phyloP scores from a whole-genome alignment of 2,797 vertebrate species.

The Platyrinchus mystaceus region DNA sequence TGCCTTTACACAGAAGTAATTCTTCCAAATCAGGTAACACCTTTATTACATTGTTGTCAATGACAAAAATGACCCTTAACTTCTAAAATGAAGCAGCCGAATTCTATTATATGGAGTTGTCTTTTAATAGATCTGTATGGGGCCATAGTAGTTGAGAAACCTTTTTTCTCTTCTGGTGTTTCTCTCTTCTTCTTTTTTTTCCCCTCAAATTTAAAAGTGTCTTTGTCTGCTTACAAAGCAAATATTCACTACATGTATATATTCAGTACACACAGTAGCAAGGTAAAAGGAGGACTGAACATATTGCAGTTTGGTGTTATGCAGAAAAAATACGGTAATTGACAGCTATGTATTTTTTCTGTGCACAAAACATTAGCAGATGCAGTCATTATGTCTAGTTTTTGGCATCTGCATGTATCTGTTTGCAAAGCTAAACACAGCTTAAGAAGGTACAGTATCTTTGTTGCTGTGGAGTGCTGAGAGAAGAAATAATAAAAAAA shows the following conservation, averaged over 20 bases:
- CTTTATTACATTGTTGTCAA: background rate
- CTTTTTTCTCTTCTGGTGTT: background rate
- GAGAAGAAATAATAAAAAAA: background rate
- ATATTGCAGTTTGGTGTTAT: background rate
- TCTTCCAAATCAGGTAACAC: background rate
- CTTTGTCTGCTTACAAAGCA: background rate
- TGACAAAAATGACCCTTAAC: background rate
- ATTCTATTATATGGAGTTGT: background rate
- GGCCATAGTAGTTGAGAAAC: background rate
- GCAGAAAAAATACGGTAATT: background rate
- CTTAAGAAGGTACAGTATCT: background rate
- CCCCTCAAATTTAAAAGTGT: background rate
- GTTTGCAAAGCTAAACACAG: background rate
- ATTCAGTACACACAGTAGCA: background rate
- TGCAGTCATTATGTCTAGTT: background rate
- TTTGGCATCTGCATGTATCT: background rate
- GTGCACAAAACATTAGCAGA: background rate
- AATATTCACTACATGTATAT: background rate
- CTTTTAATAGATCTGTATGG: background rate
- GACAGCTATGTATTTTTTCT: background rate
- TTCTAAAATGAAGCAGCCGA: background rate
- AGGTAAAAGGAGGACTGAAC: background rate
- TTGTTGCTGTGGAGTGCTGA: background rate
- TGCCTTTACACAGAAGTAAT: background rate
- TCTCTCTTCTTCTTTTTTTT: rapidly evolving